Base-by-base conservation (phyloP, 2,113 vertebrate species). In the Leptodactylus fuscus region DNA sequence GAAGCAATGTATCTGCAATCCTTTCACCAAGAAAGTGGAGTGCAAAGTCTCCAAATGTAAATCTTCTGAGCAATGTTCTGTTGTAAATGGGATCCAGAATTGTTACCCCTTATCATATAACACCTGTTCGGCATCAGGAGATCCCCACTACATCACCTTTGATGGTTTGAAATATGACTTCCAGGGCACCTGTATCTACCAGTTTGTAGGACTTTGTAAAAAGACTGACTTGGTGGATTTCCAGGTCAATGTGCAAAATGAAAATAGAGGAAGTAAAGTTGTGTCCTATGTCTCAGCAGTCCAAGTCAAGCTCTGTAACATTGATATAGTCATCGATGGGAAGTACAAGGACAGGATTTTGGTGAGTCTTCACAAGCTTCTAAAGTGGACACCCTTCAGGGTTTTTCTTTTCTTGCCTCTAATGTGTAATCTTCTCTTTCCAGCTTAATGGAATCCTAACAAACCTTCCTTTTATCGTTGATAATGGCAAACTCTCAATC, bases 181-280 rank as follows among this genome's bases (percentile, higher is more conserved):
- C 81, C 90, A 90, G 88, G 94, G 93, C n/a, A 94, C 91, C 3
- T 94, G 93, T 75, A 91, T 94, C 70, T 94, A 94, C 89, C 90
- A 92, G 58, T 86, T 94, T 41, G 90, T 71, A 75, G 89, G 83
- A n/a, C n/a, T 86, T 34, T 86, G 84, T 60, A 79, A 88, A 53
- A 90, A 90, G 8, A 27, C 90, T 9, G 89, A 87, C 1, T 81
- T 94, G 22, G 89, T 87, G 22, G 89, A 90, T 11, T 94, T 94
- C 88, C 88, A 92, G 79, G 86, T 94, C 24, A 83, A 88, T 67
- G 92, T 93, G 27, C 92, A 93, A 86, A 93, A 94, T 81, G 89
- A 94, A 13, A 5, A 90, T 58, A 81, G 89, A 44, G 90, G 90
- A 10, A 92, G 46, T 73, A 90, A 71, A 5, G 89, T 74, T n/a